Evolutionary conservation across 2,797 vertebrate genomes (phyloP), one percentile per base, ranked within the genome.

Genomic region (Poeciliopsis paucimaculata): DNA sequence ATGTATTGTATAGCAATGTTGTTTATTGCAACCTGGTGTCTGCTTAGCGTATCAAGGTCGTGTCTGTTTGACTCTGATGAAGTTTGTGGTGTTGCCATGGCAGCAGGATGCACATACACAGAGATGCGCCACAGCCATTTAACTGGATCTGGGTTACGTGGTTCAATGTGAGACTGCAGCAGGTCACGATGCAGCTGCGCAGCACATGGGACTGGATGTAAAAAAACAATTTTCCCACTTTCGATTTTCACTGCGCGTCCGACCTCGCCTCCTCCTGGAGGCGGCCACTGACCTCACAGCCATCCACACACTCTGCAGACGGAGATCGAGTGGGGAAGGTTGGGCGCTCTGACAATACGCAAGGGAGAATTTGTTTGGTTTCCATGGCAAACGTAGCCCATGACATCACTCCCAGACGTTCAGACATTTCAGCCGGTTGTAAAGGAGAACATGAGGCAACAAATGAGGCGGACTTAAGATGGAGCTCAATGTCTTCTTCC

Each of bases 281-380:
- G 43, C 46, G 53, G 76, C 82, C 70, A 74, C 84, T 43, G 26
- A 70, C 60, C 41, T 49, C 43, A 60, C 31, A 26, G 7, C 26
- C 75, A 39, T 47, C n/a, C 34, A 34, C 75, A 76, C 23, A 41
- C 71, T 66, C 64, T 45, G 66, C 72, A 15, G 28, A 39, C 41
- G 79, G 76, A 71, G 85, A 86, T 62, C 64, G 74, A 85, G 82
- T 87, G 62, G 83, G 77, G 79, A 86, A 84, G 78, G 74, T 53
- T 23, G 77, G 83, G 88, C 77, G 76, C 76, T 82, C 77, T 23
- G 74, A 79, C 74, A 68, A 73, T 82, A 80, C 83, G 82, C 8
- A 3, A 73, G 81, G 79, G 81, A 79, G 84, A 86, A 82, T 90
- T 92, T 94, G 90, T 95, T 94, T 77, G 93, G 93, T 94, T 92